Percentiles rank a stretch among this genome's conserved stretches.
Evolutionary conservation across 2,888 invertebrate genomes (phyloP).

Genomic region (Dinocampus coccinellae): DNA sequence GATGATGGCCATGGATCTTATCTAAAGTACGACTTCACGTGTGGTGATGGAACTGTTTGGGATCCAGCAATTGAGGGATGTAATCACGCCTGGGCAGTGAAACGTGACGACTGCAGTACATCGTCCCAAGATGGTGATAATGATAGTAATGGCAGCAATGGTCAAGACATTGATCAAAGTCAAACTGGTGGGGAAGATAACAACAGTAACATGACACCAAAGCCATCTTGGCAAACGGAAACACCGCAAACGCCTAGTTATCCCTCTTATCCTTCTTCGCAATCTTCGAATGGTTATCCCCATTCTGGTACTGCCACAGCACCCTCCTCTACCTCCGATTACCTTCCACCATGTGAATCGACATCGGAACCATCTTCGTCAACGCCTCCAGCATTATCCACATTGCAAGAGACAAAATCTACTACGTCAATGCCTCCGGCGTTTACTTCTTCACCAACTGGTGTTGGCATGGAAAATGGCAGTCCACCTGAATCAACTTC

Average conservation of each 20-base stretch:
- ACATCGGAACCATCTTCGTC: slow-evolving; percentile 40
- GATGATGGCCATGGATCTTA: slow-evolving; percentile 68
- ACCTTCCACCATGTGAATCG: slow-evolving; percentile 15
- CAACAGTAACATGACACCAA: neutral
- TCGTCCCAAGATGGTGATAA: slow-evolving; percentile 36
- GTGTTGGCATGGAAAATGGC: neutral
- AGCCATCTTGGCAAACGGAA: slow-evolving; percentile 29
- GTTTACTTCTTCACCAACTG: slow-evolving; percentile 28
- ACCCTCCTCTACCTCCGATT: slow-evolving; percentile 1
- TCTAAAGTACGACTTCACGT: slow-evolving; percentile 71
- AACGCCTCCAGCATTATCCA: slow-evolving; percentile 43
- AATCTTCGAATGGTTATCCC: slow-evolving; percentile 32
- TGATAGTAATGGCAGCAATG: slow-evolving; percentile 27
- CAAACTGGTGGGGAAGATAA: slow-evolving; percentile 2
- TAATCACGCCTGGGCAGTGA: slow-evolving; percentile 70
- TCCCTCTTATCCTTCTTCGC: slow-evolving; percentile 44
- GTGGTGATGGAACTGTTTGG: slow-evolving; percentile 74
- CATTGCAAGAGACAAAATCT: slow-evolving; percentile 50
- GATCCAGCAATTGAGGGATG: slow-evolving; percentile 73
- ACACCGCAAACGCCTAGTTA: slow-evolving; percentile 37
- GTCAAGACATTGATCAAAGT: slow-evolving; percentile 13
- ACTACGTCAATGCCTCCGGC: slow-evolving; percentile 39
- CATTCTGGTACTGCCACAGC: neutral
- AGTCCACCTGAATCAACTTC: slow-evolving; percentile 7
- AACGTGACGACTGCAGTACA: slow-evolving; percentile 26